phyloP scores from a whole-genome alignment of 2,113 vertebrate species.

The Sinocyclocheilus maitianheensis region DNA sequence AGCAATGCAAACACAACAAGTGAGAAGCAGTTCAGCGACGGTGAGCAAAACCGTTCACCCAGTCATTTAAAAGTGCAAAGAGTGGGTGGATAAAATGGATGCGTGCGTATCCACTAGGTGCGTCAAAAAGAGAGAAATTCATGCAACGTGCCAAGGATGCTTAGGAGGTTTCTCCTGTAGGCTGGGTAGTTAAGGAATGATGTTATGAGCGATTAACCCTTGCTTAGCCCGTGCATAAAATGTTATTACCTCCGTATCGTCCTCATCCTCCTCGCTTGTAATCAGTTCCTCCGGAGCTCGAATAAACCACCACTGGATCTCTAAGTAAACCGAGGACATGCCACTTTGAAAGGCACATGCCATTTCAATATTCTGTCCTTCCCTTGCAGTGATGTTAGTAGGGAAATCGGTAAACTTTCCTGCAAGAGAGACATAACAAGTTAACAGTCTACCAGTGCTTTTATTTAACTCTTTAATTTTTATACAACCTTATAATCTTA shows the following conservation, averaged over 20 bases:
- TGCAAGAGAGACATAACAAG: slow-evolving; percentile 69
- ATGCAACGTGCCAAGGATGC: not conserved
- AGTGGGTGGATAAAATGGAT: not conserved
- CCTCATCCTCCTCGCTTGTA: slow-evolving; percentile 76
- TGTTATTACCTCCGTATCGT: slow-evolving; percentile 79
- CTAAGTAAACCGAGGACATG: slow-evolving; percentile 88
- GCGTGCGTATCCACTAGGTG: not conserved
- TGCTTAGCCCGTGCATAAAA: not conserved
- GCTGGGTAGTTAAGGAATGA: not conserved
- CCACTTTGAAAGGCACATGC: slow-evolving; percentile 94
- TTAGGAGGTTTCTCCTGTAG: not conserved
- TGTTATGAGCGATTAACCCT: not conserved
- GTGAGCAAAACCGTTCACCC: not conserved
- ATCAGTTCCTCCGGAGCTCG: slow-evolving; percentile 81
- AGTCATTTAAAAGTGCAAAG: not conserved
- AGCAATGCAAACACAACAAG: not conserved
- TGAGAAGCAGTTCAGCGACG: not conserved
- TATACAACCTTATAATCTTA: not conserved
- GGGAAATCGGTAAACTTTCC: slow-evolving; percentile 94
- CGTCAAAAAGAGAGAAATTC: not conserved
- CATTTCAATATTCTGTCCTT: slow-evolving; percentile 97
- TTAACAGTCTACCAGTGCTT: not conserved
- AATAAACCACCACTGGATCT: slow-evolving; percentile 98
- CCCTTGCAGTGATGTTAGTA: slow-evolving; percentile 88
- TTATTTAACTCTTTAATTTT: not conserved